Evolutionary conservation across 2,888 invertebrate genomes (phyloP).

Genomic region (Tiliacea aurago): DNA sequence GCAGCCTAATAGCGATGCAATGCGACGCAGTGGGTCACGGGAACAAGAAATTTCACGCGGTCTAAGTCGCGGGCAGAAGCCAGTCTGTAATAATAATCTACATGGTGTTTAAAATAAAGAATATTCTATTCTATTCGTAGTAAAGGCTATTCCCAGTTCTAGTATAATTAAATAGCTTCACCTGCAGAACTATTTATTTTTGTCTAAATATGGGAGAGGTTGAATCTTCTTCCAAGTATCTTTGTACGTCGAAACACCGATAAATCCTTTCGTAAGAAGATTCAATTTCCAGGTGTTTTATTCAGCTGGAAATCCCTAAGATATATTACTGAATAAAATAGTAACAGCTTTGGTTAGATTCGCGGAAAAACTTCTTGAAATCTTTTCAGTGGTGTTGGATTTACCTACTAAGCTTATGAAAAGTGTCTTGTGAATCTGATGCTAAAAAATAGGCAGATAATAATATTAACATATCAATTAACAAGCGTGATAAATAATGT

Average conservation of each 20-base stretch:
- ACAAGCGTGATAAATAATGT: background rate
- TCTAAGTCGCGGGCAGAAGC: too few species aligned
- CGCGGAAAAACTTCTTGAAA: background rate
- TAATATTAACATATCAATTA: background rate
- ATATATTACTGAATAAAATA: conserved; percentile 36
- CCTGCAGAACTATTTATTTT: too few species aligned
- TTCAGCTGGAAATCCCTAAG: conserved; percentile 34
- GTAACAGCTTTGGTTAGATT: conserved; percentile 18
- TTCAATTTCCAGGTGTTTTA: conserved; percentile 43
- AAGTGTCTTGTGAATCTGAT: background rate
- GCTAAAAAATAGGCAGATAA: background rate
- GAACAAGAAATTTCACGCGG: too few species aligned
- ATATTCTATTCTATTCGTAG: too few species aligned
- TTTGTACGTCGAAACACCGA: conserved; percentile 10
- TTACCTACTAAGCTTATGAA: conserved; percentile 18
- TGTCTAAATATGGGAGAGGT: background rate
- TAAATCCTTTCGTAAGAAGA: conserved; percentile 40
- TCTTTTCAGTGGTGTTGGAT: conserved; percentile 7
- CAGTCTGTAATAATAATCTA: too few species aligned
- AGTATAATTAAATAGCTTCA: background rate
- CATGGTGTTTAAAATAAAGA: too few species aligned
- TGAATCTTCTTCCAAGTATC: background rate
- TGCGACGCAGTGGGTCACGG: too few species aligned
- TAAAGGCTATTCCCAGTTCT: background rate
- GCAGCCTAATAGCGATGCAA: too few species aligned